A percentile compares a stretch with the other conserved stretches of the same genome.
phyloP scores from a whole-genome alignment of 2,113 vertebrate species.

The Helogale parvula region DNA sequence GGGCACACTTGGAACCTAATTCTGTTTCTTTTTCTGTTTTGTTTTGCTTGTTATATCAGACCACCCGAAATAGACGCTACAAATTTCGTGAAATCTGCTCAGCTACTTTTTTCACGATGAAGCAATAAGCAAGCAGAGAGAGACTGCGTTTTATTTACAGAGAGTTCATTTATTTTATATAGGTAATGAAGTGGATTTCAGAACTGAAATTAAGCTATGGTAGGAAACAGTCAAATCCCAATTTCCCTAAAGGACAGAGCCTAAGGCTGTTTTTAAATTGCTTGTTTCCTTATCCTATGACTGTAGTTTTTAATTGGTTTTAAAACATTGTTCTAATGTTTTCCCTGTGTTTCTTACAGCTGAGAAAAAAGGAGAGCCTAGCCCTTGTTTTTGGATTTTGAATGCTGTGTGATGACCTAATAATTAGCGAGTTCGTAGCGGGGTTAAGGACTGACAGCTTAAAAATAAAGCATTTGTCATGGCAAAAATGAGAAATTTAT shows the following conservation, averaged over 20 bases:
- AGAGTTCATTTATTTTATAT: background rate
- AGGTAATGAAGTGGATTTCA: constrained; percentile 43
- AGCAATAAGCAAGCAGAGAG: background rate
- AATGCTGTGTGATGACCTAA: background rate
- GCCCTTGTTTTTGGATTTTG: background rate
- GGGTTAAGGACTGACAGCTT: background rate
- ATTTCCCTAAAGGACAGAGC: constrained; percentile 2
- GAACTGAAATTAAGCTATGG: background rate
- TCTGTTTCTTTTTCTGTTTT: background rate
- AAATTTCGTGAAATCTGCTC: constrained; percentile 37
- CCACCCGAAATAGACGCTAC: background rate
- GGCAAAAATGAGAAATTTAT: constrained; percentile 32
- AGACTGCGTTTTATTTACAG: background rate
- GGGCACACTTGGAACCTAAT: background rate
- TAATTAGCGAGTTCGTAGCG: background rate
- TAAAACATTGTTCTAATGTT: background rate
- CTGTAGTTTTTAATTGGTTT: background rate
- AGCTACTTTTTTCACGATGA: background rate
- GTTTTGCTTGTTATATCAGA: background rate
- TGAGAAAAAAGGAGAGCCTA: background rate
- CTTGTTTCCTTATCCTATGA: background rate
- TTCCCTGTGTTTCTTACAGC: background rate
- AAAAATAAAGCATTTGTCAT: background rate
- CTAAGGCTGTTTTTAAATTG: background rate
- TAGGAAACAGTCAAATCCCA: background rate